Conservation (phyloP, 2,797 vertebrate species). For the Paramormyrops hopkinsi region DNA sequence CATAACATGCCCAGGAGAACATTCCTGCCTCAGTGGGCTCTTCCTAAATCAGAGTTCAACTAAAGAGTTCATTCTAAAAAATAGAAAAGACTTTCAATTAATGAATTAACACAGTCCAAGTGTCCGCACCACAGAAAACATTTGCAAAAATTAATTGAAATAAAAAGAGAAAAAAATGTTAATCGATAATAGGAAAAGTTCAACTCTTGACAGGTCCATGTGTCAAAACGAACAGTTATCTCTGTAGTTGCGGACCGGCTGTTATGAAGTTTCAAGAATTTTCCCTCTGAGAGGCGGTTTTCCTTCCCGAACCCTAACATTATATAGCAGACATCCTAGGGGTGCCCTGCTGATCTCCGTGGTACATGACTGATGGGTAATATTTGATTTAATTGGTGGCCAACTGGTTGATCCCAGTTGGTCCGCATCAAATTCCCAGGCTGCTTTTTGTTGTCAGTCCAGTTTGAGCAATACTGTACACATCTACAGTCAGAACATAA, state of each 20-base stretch:
- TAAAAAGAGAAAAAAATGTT: background rate
- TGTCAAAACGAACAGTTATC: background rate
- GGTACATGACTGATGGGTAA: background rate
- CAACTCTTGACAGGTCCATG: background rate
- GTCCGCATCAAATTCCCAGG: background rate
- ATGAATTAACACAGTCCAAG: background rate
- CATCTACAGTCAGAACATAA: background rate
- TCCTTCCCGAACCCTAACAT: background rate
- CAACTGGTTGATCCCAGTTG: background rate
- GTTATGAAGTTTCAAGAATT: background rate
- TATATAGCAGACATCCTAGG: background rate
- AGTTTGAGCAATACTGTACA: background rate
- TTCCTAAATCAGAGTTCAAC: background rate
- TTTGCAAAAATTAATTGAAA: background rate
- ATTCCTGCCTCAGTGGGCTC: background rate
- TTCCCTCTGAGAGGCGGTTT: background rate
- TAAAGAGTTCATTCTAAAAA: background rate
- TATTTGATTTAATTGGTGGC: background rate
- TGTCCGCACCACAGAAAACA: background rate
- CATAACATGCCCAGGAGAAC: background rate
- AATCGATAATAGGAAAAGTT: background rate
- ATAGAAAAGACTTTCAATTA: background rate
- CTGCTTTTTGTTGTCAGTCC: background rate
- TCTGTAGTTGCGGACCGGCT: background rate
- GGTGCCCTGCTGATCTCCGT: background rate